A percentile compares a stretch with the other conserved stretches of the same genome.
These are phyloP conservation scores for Calidris pygmaea DNA, from an alignment of 2,113 vertebrate species.

Conservation along the genomic window DNA sequence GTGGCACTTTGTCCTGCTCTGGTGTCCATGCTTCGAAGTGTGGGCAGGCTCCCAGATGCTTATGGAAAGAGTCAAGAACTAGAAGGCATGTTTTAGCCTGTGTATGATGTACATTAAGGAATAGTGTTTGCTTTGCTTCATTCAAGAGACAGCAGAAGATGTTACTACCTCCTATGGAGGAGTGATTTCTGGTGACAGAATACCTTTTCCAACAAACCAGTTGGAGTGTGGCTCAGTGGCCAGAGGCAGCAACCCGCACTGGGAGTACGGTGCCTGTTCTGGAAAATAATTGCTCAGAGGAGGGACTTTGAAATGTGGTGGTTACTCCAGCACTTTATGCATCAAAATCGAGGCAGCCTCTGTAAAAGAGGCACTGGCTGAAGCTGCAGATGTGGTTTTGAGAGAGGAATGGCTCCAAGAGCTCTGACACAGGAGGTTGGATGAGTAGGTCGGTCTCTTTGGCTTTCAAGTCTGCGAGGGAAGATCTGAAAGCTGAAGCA, in stretches of 20 bases:
- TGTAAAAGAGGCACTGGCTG: not conserved
- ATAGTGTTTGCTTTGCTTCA: not conserved
- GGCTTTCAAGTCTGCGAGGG: not conserved
- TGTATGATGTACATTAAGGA: not conserved
- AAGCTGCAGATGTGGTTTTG: not conserved
- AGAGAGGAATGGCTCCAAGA: not conserved
- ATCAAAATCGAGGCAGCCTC: not conserved
- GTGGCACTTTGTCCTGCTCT: not conserved
- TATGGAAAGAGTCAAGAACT: not conserved
- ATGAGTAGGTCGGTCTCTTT: not conserved
- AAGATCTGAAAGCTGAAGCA: not conserved
- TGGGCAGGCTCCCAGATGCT: not conserved
- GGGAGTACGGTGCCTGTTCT: not conserved
- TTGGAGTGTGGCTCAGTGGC: not conserved
- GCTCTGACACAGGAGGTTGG: not conserved
- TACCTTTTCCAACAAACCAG: not conserved
- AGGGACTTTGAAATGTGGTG: not conserved
- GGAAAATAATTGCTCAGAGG: not conserved
- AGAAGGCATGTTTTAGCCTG: not conserved
- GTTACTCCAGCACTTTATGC: not conserved
- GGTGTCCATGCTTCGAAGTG: fast-evolving
- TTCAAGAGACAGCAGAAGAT: not conserved
- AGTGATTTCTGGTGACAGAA: not conserved
- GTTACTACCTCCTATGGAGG: not conserved
- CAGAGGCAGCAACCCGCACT: not conserved